phyloP scores from a whole-genome alignment of 1,140 invertebrate species.

The Nephila pilipes region DNA sequence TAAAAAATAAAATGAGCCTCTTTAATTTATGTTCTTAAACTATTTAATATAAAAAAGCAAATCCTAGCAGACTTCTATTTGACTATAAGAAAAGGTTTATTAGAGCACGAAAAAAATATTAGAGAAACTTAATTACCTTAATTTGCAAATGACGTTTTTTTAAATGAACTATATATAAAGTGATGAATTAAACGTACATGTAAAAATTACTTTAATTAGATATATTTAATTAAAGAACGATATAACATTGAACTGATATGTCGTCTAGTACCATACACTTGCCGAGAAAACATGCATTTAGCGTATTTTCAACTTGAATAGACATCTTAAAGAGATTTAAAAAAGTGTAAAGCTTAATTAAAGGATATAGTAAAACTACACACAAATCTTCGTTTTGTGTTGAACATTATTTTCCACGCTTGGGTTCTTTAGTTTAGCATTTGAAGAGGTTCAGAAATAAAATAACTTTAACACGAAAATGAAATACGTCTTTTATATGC shows the following conservation, averaged over 20 bases:
- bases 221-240: not conserved
- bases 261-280: not conserved
- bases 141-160: not conserved
- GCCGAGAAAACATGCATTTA: not conserved
- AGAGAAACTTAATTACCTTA: not conserved
- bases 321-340: not conserved
- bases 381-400: not conserved
- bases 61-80: not conserved
- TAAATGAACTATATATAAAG: conserved; percentile 16
- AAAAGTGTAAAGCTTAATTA: not conserved
- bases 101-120: not conserved
- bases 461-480: too few species aligned
- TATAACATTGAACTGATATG: not conserved
- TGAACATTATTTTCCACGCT: not conserved
- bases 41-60: not conserved
- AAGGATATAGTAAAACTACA: not conserved
- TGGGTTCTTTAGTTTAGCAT: conserved; percentile 4
- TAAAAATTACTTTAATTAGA: conserved; percentile 36
- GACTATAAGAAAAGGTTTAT: not conserved
- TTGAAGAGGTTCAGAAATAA: not conserved
- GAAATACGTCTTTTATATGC: too few species aligned
- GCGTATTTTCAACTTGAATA: not conserved
- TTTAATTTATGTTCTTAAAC: not conserved
- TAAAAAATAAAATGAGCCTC: not conserved
- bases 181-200: not conserved